A percentile compares a stretch with the other conserved stretches of the same genome.
These are phyloP conservation scores for Nymphalis io DNA, from an alignment of 1,140 invertebrate species.

Conservation along the genomic window DNA sequence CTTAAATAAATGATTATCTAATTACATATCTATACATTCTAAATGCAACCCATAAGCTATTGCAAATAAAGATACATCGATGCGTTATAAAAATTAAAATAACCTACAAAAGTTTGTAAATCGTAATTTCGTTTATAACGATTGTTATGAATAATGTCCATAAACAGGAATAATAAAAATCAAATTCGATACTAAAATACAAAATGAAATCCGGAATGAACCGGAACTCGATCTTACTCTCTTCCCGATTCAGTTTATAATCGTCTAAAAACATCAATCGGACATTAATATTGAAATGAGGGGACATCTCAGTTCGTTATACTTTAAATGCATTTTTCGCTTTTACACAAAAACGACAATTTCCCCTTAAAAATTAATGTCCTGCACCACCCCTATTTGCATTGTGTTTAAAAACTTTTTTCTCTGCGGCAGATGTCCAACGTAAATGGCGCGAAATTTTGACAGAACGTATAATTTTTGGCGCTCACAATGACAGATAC, in stretches of 20 bases:
- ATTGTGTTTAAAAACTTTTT: slow-evolving; percentile 74
- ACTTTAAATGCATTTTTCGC: slow-evolving; percentile 75
- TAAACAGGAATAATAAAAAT: slow-evolving; percentile 53
- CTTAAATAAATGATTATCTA: too few species aligned
- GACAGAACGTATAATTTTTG: slow-evolving; percentile 76
- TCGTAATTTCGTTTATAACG: slow-evolving; percentile 29
- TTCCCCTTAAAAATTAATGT: slow-evolving; percentile 79
- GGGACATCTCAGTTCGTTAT: slow-evolving; percentile 59
- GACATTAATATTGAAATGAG: slow-evolving; percentile 73
- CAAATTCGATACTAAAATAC: slow-evolving; percentile 44
- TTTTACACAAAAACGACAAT: slow-evolving; percentile 70
- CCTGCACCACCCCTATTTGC: slow-evolving; percentile 74
- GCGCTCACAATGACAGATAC: slow-evolving; percentile 63
- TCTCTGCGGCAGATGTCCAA: slow-evolving; percentile 70
- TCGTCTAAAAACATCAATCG: slow-evolving; percentile 35
- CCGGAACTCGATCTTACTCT: slow-evolving; percentile 28
- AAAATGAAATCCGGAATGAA: slow-evolving; percentile 22
- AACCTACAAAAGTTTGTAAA: slow-evolving; percentile 14
- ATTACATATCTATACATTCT: too few species aligned
- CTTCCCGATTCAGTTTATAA: slow-evolving; percentile 29
- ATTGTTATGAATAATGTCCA: slow-evolving; percentile 39
- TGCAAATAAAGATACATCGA: not conserved
- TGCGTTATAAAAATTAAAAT: not conserved
- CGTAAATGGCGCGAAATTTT: slow-evolving; percentile 79
- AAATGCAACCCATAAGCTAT: not conserved